phyloP scores from a whole-genome alignment of 2,888 invertebrate species.

The Ditula angustiorana region DNA sequence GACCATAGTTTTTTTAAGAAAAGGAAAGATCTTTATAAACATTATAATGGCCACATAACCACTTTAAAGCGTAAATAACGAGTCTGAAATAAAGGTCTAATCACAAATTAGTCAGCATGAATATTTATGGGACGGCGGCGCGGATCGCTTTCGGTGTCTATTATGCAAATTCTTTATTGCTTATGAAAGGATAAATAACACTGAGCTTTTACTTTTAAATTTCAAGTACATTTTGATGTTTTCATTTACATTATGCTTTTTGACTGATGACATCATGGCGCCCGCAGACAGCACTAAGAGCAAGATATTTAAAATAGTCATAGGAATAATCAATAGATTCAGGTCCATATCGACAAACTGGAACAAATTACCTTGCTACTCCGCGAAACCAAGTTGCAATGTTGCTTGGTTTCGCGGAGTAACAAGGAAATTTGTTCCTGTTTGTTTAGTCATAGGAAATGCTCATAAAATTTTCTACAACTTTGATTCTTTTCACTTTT shows the following conservation, averaged over 20 bases:
- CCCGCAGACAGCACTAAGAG: too few relatives aligned
- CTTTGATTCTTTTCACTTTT: too few relatives aligned
- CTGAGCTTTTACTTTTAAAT: conserved; percentile 3
- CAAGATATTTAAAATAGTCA: too few relatives aligned
- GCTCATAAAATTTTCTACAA: too few relatives aligned
- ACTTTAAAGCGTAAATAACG: conserved; percentile 13
- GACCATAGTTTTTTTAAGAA: too few relatives aligned
- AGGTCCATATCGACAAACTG: too few relatives aligned
- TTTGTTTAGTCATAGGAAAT: too few relatives aligned
- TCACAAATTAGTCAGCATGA: conserved; percentile 36
- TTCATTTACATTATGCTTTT: background rate
- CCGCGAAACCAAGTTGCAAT: too few relatives aligned
- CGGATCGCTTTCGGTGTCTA: conserved; percentile 35
- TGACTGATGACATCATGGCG: background rate
- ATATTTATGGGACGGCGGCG: conserved; percentile 29
- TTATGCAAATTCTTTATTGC: conserved; percentile 39
- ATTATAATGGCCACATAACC: background rate
- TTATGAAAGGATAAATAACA: conserved; percentile 19
- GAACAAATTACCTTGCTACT: too few relatives aligned
- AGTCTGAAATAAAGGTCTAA: conserved; percentile 31
- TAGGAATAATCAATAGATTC: too few relatives aligned
- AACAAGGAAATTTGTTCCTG: too few relatives aligned
- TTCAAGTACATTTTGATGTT: background rate
- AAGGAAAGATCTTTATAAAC: background rate
- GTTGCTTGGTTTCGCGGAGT: too few relatives aligned